A percentile compares a stretch with the other conserved stretches of the same genome.
Conservation (phyloP, 2,797 vertebrate genomes). For the Spea hammondii region DNA sequence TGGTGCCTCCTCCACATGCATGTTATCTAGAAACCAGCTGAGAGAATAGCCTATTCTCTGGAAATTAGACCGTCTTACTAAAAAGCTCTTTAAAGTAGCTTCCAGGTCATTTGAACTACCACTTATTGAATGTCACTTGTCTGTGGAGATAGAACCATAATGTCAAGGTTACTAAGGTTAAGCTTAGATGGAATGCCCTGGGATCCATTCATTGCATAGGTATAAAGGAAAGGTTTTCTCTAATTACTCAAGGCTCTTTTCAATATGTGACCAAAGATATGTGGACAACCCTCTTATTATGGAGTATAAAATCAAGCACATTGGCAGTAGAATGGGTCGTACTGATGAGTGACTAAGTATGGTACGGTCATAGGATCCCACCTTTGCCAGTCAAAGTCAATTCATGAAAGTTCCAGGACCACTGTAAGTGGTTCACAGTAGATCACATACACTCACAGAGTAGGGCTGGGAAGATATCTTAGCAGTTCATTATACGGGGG, state of each 20-base stretch:
- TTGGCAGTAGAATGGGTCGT: no score
- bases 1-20: conserved; percentile 17
- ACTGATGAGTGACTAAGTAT: no score
- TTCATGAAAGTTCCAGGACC: neutral
- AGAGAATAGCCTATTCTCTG: conserved; percentile 22
- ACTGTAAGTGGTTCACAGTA: neutral
- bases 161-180: conserved; percentile 49
- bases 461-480: no score
- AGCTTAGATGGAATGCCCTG: conserved; percentile 24
- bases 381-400: no score
- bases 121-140: conserved; percentile 49
- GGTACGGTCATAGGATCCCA: no score
- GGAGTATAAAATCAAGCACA: no score
- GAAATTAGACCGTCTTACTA: conserved; percentile 26
- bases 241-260: no score
- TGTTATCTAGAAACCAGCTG: conserved; percentile 32
- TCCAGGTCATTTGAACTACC: conserved; percentile 23
- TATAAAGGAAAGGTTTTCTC: neutral
- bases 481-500: no score
- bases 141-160: conserved; percentile 55
- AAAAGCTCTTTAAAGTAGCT: conserved; percentile 19
- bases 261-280: no score
- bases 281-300: no score
- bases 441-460: no score
- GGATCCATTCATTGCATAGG: conserved; percentile 14